A percentile compares a stretch with the other conserved stretches of the same genome.
Conservation (phyloP, 1,140 invertebrate species). For the Eriocheir sinensis region DNA sequence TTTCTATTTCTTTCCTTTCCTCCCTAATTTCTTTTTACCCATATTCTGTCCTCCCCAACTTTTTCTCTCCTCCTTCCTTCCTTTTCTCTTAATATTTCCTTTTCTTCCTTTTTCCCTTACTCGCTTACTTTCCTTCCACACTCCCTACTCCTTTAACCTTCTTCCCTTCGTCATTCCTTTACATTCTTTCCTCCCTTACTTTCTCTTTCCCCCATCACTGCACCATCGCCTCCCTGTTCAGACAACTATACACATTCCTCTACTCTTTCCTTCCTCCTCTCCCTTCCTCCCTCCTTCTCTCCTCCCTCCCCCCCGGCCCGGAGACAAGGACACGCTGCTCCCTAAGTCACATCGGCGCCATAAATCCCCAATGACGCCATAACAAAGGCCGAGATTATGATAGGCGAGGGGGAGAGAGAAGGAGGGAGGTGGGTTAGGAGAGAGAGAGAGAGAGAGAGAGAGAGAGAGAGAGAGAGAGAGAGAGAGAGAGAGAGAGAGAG, state of each 20-base stretch:
- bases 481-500: too few species aligned
- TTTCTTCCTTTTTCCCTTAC: not conserved
- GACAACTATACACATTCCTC: too few species aligned
- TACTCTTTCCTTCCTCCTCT: not conserved
- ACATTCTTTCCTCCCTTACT: too few species aligned
- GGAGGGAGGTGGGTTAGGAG: not conserved
- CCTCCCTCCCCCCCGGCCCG: not conserved
- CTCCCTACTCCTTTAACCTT: not conserved
- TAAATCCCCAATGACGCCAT: slow-evolving; percentile 3
- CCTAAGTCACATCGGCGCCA: not conserved
- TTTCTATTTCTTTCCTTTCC: not conserved
- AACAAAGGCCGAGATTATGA: not conserved
- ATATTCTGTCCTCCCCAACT: too few species aligned
- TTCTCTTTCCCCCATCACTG: too few species aligned
- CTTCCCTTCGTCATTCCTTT: too few species aligned
- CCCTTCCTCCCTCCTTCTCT: not conserved
- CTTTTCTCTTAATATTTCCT: too few species aligned
- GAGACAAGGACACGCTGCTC: not conserved
- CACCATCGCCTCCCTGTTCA: too few species aligned
- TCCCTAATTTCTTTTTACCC: not conserved
- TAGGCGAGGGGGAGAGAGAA: not conserved
- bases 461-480: not conserved
- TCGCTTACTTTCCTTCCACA: not conserved
- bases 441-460: slow-evolving; percentile 13
- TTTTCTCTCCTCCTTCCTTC: not conserved